phyloP scores from a whole-genome alignment of 2,888 invertebrate genomes.

The Acrobasis consociella region DNA sequence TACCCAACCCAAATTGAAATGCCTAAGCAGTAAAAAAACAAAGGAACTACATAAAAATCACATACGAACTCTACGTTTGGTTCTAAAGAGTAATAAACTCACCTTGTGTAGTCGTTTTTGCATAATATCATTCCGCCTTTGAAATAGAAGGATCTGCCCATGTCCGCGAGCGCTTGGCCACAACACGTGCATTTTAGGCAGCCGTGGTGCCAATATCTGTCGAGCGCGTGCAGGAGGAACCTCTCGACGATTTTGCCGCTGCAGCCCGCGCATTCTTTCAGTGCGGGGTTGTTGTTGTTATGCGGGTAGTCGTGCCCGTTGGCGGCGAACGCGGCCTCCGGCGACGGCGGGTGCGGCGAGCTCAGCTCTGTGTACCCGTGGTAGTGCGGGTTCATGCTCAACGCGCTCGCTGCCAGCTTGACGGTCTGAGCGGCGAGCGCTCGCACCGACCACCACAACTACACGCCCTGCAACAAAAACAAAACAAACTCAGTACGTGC shows the following conservation, averaged over 20 bases:
- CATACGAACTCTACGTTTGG: not conserved
- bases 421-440: conserved; percentile 84
- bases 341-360: conserved; percentile 89
- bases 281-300: conserved; percentile 83
- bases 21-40: conserved; percentile 15
- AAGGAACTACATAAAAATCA: not conserved
- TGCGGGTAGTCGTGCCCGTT: conserved; percentile 84
- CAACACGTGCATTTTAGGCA: conserved; percentile 97
- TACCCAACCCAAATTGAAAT: conserved; percentile 11
- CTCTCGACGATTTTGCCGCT: conserved; percentile 96
- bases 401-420: conserved; percentile 94
- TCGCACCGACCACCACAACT: conserved; percentile 76
- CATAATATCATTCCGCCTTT: conserved; percentile 97
- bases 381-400: conserved; percentile 96
- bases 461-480: conserved; percentile 71
- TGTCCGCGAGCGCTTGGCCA: conserved; percentile 93
- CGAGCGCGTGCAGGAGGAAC: conserved; percentile 95
- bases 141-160: conserved; percentile 95
- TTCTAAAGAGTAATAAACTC: conserved; percentile 55
- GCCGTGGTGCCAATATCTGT: conserved; percentile 97
- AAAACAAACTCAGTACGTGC: conserved; percentile 23
- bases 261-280: conserved; percentile 95
- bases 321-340: conserved; percentile 87
- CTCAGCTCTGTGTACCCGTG: conserved; percentile 92
- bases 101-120: conserved; percentile 98